phyloP scores from a whole-genome alignment of 2,888 invertebrate species.

The Masnerella sp. region DNA sequence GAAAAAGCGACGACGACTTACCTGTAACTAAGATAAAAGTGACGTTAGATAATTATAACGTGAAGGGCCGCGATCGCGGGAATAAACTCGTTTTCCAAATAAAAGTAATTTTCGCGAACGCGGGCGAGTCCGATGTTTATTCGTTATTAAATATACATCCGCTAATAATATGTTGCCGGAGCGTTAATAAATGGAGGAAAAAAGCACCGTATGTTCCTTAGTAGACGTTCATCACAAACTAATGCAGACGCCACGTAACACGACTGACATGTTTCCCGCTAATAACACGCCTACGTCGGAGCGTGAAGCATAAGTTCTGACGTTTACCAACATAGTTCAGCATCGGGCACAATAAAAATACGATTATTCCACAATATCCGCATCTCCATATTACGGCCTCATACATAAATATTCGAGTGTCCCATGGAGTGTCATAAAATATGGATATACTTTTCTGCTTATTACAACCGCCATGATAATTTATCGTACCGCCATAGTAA shows the following conservation, averaged over 20 bases:
- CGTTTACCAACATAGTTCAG: constrained; percentile 51
- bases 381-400: constrained; percentile 49
- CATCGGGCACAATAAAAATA: constrained; percentile 41
- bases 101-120: constrained; percentile 34
- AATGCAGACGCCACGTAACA: constrained; percentile 54
- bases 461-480: constrained; percentile 43
- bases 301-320: constrained; percentile 45
- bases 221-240: constrained; percentile 50
- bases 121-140: constrained; percentile 23
- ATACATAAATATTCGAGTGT: constrained; percentile 51
- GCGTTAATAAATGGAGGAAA: constrained; percentile 31
- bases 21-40: constrained; percentile 32
- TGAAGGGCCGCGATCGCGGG: neutral
- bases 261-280: constrained; percentile 55
- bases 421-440: constrained; percentile 49
- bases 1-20: constrained; percentile 24
- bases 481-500: constrained; percentile 23
- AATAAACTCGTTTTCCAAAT: constrained; percentile 39
- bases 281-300: constrained; percentile 57
- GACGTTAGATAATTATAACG: neutral
- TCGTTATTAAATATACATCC: constrained; percentile 30
- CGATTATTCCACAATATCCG: constrained; percentile 53
- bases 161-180: constrained; percentile 41
- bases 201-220: constrained; percentile 27
- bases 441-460: constrained; percentile 49